phyloP scores from a whole-genome alignment of 2,797 vertebrate species.

The Periophthalmus magnuspinnatus region DNA sequence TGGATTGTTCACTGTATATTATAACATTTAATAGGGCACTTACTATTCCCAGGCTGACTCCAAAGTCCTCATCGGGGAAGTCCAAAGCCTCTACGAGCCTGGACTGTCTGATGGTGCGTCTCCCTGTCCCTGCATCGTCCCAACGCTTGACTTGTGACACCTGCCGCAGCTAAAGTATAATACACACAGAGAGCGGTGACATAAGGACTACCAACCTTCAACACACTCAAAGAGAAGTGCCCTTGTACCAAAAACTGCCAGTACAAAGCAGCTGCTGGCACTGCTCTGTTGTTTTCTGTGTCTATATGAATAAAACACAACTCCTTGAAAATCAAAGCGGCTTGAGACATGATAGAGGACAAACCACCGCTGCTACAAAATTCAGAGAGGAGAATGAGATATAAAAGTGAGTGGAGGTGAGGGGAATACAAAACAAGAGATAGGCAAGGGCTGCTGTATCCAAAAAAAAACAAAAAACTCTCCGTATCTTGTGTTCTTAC shows the following conservation, averaged over 20 bases:
- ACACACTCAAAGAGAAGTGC: slow-evolving; percentile 18
- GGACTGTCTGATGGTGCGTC: slow-evolving; percentile 69
- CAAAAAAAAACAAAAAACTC: slow-evolving; percentile 18
- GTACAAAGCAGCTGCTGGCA: slow-evolving; percentile 25
- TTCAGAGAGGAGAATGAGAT: slow-evolving; percentile 41
- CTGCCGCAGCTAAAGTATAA: slow-evolving; percentile 80
- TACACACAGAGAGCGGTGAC: slow-evolving; percentile 24
- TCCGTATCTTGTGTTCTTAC: slow-evolving; percentile 15
- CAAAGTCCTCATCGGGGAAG: slow-evolving; percentile 84
- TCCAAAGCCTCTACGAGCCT: slow-evolving; percentile 80
- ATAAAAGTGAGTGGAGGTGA: slow-evolving; percentile 20
- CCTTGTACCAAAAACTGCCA: slow-evolving; percentile 20
- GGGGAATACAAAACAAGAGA: slow-evolving; percentile 49
- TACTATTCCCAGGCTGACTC: slow-evolving; percentile 84
- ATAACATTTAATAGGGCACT: slow-evolving; percentile 47
- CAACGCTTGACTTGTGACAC: slow-evolving; percentile 83
- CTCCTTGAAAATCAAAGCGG: slow-evolving; percentile 48
- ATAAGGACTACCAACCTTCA: slow-evolving; percentile 20
- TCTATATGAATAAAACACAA: slow-evolving; percentile 43
- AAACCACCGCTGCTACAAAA: slow-evolving; percentile 45
- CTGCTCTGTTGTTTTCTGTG: slow-evolving; percentile 9
- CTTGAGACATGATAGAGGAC: slow-evolving; percentile 43
- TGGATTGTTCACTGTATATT: neutral
- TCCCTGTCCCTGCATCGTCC: slow-evolving; percentile 76
- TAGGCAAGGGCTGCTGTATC: slow-evolving; percentile 16